Percentiles rank a stretch among this genome's conserved stretches.
Evolutionary conservation across 1,140 invertebrate species (phyloP).

Genomic region (Caenorhabditis inopinata): DNA sequence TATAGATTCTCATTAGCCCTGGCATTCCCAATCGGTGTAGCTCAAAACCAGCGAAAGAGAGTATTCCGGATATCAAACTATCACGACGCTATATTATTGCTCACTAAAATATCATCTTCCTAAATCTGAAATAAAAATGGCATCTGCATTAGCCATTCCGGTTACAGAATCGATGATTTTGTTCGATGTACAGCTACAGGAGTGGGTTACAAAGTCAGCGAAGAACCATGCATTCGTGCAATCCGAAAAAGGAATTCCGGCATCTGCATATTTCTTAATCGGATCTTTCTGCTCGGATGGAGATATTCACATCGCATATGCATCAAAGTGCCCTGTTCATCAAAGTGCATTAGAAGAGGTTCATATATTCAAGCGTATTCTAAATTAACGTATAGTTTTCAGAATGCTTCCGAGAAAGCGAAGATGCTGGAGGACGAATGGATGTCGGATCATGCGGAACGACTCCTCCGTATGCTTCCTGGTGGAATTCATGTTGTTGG

Average conservation of each 20-base stretch:
- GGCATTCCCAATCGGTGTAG: too few relatives aligned
- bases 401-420: slow-evolving; percentile 13
- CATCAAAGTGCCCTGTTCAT: slow-evolving; percentile 41
- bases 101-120: too few relatives aligned
- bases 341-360: not conserved
- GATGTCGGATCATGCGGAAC: slow-evolving; percentile 40
- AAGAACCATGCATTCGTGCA: not conserved
- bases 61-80: too few relatives aligned
- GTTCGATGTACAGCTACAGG: not conserved
- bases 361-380: not conserved
- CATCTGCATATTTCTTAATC: slow-evolving; percentile 34
- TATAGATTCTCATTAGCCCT: too few relatives aligned
- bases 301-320: slow-evolving; percentile 42
- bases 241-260: slow-evolving; percentile 10
- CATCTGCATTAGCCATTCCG: slow-evolving; percentile 6
- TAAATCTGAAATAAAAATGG: not conserved
- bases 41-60: too few relatives aligned
- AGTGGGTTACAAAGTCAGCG: not conserved
- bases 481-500: slow-evolving; percentile 42
- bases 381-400: not conserved
- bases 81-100: too few relatives aligned
- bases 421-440: slow-evolving; percentile 42
- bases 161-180: slow-evolving; percentile 20
- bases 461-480: slow-evolving; percentile 39
- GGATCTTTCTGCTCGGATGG: slow-evolving; percentile 43